Conservation (phyloP, 2,797 vertebrate genomes). For the Sitta carolinensis region DNA sequence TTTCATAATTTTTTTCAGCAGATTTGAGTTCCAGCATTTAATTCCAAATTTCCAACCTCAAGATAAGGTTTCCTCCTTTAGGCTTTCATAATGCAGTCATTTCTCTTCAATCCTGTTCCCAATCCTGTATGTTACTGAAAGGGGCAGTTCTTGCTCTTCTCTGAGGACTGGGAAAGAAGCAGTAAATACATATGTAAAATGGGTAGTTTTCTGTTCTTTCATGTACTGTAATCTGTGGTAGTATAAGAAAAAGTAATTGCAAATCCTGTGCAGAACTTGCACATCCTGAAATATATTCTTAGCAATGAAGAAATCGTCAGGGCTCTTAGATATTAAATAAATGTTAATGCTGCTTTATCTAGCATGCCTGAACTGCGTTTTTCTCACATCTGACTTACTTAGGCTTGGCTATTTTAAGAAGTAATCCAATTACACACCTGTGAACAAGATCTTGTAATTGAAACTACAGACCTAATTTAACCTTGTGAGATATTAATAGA, state of each 20-base stretch:
- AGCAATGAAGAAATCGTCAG: neutral
- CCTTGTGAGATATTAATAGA: neutral
- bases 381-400: neutral
- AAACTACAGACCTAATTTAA: neutral
- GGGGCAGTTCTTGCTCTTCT: neutral
- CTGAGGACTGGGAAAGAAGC: neutral
- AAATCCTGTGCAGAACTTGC: neutral
- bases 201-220: neutral
- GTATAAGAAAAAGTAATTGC: neutral
- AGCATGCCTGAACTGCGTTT: neutral
- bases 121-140: neutral
- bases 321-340: neutral
- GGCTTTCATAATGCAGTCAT: neutral
- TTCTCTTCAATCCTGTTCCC: neutral
- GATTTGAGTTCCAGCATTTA: neutral
- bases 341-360: neutral
- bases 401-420: conserved; percentile 6
- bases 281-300: neutral
- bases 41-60: neutral
- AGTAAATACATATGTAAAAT: neutral
- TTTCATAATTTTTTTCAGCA: neutral
- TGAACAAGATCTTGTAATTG: neutral
- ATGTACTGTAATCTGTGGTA: neutral
- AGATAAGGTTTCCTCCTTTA: neutral
- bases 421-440: neutral